Base-by-base conservation (phyloP, 2,113 vertebrate species). In the Lepus americanus region DNA sequence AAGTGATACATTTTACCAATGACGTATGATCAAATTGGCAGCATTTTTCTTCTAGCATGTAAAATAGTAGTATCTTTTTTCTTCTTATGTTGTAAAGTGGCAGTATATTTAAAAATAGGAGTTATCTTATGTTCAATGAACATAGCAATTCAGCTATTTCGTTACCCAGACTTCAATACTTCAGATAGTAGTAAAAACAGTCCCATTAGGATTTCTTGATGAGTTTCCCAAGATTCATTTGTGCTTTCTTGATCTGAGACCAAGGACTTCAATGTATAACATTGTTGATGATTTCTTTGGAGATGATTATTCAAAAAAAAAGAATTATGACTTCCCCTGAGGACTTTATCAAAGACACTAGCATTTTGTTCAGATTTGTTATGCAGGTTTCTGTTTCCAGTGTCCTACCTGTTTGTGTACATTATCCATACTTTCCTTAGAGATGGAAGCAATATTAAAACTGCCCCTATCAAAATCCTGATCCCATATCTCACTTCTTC, bases 271-370 rank as follows among this genome's bases (percentile, higher is more conserved):
- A 51, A 3, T 59, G 44, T 70, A 66, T 51, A 96, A 6, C 39
- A 81, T 64, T 78, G 17, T 51, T 0, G 0, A 31, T 94, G 79
- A 33, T 73, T 83, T 95, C 66, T 90, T 82, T 90, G 49, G 49
- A 66, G 90, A 90, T 69, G 84, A 88, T 27, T 89, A 55, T 81
- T 80, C 85, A 51, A 80, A 0, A 39, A 93, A 70, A 78, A 94
- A 96, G 93, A 90, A 39, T 23, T 53, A 49, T 82, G 61, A 36
- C 88, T 94, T 94, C 70, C 59, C 16, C 17, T 9, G 64, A 78
- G 63, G 23, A 9, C 59, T 17, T 67, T 64, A 20, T 51, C 59
- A 59, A 79, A 44, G 25, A 61, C 7, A 13, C 6, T 61, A 27
- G 22, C 25, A 59, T 63, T 51, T 36, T 79, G 20, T 63, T 79